Base-by-base conservation (phyloP, 2,888 invertebrate species). In the Arge pagana region DNA sequence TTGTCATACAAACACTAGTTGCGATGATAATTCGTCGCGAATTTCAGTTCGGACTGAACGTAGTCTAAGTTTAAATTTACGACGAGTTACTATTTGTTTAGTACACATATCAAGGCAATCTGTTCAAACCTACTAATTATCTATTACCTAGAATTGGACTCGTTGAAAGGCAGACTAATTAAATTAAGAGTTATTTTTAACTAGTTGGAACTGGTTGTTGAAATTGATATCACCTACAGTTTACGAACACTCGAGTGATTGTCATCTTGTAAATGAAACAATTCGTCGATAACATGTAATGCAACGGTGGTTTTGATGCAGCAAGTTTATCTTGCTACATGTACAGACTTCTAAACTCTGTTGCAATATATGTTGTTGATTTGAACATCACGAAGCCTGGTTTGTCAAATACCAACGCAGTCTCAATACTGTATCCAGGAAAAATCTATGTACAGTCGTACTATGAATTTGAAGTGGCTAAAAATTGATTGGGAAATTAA, bases 381-480 rank as follows among this genome's bases (percentile, higher is more conserved):
- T 15, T n/a, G 16, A 30, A 30, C 18, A 6, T 42, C 30, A 30
- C 18, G 5, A 35, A 45, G 8, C 24, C 35, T 31, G 23, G 6
- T 31, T 8, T 23, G 33, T n/a, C n/a, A n/a, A n/a, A n/a, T n/a
- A n/a, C n/a, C n/a, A 45, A 33, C 24, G 45, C 23, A 45, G 45
- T 16, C 45, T 33, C n/a, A 2, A 23, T n/a, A 15, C 18, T 31
- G 45, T 45, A 45, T 35, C 33, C 45, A 45, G 45, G 45, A 45
- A 45, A 33, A 45, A 45, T 45, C 45, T 45, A 45, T 33, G n/a
- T 45, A 19, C 45, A 45, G 45, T 45, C 35, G n/a, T 16, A 45
- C 33, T 33, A 35, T 45, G 45, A 31, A 45, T 31, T 45, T 45
- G 15, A 10, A 45, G 21, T 23, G 19, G 45, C 21, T 33, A 23